Conservation (phyloP, 92 coral and sea anemone genomes). For the Isaurus tuberculatus region DNA sequence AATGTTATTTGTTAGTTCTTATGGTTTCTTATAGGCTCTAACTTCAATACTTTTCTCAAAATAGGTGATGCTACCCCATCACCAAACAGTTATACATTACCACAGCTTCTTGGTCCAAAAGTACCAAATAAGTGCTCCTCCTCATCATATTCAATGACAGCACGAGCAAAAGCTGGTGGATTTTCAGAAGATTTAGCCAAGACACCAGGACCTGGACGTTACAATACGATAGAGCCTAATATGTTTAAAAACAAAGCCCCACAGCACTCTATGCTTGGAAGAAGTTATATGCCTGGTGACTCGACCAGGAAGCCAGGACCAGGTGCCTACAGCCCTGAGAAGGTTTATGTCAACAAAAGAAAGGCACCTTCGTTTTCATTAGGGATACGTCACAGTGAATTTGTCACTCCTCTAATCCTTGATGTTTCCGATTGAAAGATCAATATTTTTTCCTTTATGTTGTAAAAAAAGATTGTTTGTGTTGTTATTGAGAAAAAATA, state of each 20-base stretch:
- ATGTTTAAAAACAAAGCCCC: constrained; percentile 76
- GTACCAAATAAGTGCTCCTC: constrained; percentile 90
- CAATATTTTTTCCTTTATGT: neutral
- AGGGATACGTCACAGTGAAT: constrained; percentile 97
- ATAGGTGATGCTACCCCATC: constrained; percentile 95
- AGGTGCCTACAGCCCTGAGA: constrained; percentile 99
- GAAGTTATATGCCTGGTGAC: constrained; percentile 98
- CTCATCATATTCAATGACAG: constrained; percentile 96
- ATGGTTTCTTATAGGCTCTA: neutral
- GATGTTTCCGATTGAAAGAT: constrained; percentile 79
- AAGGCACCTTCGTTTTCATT: constrained; percentile 82
- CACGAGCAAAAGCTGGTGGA: constrained; percentile 91
- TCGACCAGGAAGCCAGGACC: constrained; percentile 97
- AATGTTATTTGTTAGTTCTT: neutral
- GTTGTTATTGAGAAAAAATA: neutral
- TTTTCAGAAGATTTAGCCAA: constrained; percentile 97
- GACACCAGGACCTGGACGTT: constrained; percentile 96
- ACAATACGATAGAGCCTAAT: constrained; percentile 71
- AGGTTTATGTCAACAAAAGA: constrained; percentile 78
- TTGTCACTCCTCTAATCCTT: constrained; percentile 89
- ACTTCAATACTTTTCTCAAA: neutral
- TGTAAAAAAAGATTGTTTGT: constrained; percentile 25
- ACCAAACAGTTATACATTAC: constrained; percentile 87
- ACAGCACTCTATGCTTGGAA: constrained; percentile 77
- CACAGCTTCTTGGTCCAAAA: constrained; percentile 77